Conservation (phyloP, 2,797 vertebrate species). For the Phalloptychus januarius region DNA sequence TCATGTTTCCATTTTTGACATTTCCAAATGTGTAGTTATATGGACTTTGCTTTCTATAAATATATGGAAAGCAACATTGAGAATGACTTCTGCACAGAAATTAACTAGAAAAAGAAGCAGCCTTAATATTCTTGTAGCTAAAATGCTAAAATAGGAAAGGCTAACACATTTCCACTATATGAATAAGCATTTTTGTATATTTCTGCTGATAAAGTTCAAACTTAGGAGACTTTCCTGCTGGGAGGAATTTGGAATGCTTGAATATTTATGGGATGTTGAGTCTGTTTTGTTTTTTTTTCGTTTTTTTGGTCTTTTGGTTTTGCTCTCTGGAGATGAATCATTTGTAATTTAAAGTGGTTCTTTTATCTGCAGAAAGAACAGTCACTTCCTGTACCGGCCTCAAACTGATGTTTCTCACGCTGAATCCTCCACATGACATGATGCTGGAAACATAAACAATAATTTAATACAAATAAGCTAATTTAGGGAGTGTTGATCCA, state of each 20-base stretch:
- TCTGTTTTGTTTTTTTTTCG: no score
- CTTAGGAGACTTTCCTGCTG: background rate
- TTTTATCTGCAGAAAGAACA: background rate
- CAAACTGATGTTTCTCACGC: background rate
- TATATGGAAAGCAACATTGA: no score
- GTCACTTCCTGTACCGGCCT: background rate
- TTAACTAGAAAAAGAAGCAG: no score
- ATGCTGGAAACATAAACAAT: background rate
- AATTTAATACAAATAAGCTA: background rate
- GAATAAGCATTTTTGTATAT: background rate
- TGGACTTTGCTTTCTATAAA: no score
- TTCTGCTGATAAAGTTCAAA: background rate
- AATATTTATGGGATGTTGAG: background rate
- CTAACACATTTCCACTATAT: background rate
- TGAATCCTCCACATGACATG: background rate
- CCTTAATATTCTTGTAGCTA: background rate
- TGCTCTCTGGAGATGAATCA: background rate
- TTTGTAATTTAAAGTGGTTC: background rate
- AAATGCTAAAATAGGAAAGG: background rate
- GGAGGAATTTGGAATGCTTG: background rate
- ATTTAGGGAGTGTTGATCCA: background rate
- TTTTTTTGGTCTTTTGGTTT: background rate
- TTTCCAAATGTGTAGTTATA: no score
- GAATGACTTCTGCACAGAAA: no score
- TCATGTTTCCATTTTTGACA: no score